phyloP scores from a whole-genome alignment of 2,113 vertebrate genomes.

The Corydoras maculifer region DNA sequence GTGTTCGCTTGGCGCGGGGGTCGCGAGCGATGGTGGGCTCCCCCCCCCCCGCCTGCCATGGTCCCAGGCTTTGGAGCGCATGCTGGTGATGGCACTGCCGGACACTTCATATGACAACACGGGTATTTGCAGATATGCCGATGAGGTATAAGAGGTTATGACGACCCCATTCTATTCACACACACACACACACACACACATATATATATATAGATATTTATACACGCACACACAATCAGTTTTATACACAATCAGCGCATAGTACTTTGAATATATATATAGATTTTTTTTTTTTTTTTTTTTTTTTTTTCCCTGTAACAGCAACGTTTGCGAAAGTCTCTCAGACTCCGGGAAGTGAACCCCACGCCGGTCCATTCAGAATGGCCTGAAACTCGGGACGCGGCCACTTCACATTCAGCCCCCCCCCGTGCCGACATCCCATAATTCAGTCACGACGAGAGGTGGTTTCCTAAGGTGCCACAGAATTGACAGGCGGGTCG shows the following conservation, averaged over 20 bases:
- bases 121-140: constrained; percentile 71
- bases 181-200: constrained; percentile 47
- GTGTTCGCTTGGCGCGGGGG: constrained; percentile 51
- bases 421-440: constrained; percentile 32
- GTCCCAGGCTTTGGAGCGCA: constrained; percentile 58
- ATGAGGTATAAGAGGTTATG: constrained; percentile 70
- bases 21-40: constrained; percentile 52
- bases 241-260: constrained; percentile 25
- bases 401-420: constrained; percentile 45
- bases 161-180: constrained; percentile 59
- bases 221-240: constrained; percentile 14
- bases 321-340: constrained; percentile 33
- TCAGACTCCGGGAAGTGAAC: constrained; percentile 13
- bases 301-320: constrained; percentile 25
- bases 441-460: constrained; percentile 37
- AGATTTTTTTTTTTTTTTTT: too few species aligned
- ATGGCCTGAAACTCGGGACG: constrained; percentile 35
- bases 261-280: constrained; percentile 19
- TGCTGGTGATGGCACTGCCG: constrained; percentile 67
- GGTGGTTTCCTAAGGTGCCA: constrained; percentile 44
- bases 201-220: constrained; percentile 21
- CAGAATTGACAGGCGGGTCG: constrained; percentile 25
- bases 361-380: constrained; percentile 30
- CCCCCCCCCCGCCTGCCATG: constrained; percentile 52
- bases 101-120: constrained; percentile 55